Conservation (phyloP, 2,113 vertebrate species). For the Leptocoma aspasia region DNA sequence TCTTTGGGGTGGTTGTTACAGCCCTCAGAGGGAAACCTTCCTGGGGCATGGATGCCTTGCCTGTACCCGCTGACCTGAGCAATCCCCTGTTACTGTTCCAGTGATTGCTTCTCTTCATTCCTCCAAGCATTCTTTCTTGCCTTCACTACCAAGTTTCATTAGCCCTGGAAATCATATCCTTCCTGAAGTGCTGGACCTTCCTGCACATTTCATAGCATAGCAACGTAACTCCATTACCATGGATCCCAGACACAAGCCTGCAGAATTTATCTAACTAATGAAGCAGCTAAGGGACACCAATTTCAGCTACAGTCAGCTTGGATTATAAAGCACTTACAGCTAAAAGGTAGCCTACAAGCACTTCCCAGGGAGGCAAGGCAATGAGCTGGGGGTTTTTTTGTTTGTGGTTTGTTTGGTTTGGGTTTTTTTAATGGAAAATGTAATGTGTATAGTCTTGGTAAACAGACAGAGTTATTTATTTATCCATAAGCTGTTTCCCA, state of each 20-base stretch:
- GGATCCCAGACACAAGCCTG: constrained; percentile 33
- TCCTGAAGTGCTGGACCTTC: not conserved
- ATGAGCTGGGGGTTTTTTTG: not conserved
- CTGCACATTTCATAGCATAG: constrained; percentile 41
- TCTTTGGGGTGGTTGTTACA: not conserved
- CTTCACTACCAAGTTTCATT: not conserved
- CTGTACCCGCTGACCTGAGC: fast-evolving
- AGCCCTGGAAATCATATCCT: constrained; percentile 8
- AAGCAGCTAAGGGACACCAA: constrained; percentile 1
- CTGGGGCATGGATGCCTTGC: not conserved
- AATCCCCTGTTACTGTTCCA: not conserved
- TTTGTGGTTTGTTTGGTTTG: not conserved
- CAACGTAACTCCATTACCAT: constrained; percentile 58
- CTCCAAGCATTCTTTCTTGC: not conserved
- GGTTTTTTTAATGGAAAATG: not conserved
- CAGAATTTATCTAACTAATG: constrained; percentile 46
- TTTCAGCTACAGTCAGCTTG: not conserved
- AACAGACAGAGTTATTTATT: not conserved
- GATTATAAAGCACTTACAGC: not conserved
- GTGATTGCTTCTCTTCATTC: not conserved
- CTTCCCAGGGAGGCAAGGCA: not conserved
- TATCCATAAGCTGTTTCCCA: not conserved
- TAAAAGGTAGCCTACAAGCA: not conserved
- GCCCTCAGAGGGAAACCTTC: not conserved
- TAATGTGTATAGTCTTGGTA: not conserved